Evolutionary conservation across 2,113 vertebrate species (phyloP).

Genomic region (Rhinogobius similis): DNA sequence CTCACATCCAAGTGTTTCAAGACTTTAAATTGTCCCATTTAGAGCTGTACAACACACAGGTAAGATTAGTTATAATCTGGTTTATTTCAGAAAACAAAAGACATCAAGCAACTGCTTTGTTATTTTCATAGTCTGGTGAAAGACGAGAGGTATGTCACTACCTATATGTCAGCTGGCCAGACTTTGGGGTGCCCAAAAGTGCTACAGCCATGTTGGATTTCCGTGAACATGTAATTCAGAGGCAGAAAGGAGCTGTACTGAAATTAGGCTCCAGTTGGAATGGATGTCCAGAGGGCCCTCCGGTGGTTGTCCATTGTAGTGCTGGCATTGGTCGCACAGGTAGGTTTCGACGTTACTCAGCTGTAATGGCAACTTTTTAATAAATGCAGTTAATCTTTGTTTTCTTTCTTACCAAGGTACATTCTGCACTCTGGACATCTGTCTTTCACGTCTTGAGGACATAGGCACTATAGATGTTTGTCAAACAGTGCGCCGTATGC

Average conservation of each 20-base stretch:
- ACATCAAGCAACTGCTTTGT: neutral
- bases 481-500: constrained; percentile 80
- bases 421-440: constrained; percentile 84
- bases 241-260: constrained; percentile 67
- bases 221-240: constrained; percentile 74
- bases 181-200: constrained; percentile 82
- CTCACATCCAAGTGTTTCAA: constrained; percentile 77
- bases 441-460: constrained; percentile 80
- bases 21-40: constrained; percentile 81
- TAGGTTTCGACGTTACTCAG: constrained; percentile 24
- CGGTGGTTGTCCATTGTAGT: constrained; percentile 82
- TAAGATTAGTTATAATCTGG: constrained; percentile 9
- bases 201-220: constrained; percentile 83
- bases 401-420: constrained; percentile 64
- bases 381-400: neutral
- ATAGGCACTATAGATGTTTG: constrained; percentile 76
- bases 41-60: constrained; percentile 79
- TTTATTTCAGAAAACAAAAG: neutral
- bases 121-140: constrained; percentile 72
- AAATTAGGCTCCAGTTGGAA: constrained; percentile 73
- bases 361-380: neutral
- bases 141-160: constrained; percentile 78
- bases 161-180: constrained; percentile 83
- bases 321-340: constrained; percentile 83
- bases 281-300: constrained; percentile 75